Percentiles rank a stretch among this genome's conserved stretches.
These are phyloP conservation scores for Dendrolimus kikuchii DNA, from an alignment of 1,140 invertebrate species.

Conservation along the genomic window DNA sequence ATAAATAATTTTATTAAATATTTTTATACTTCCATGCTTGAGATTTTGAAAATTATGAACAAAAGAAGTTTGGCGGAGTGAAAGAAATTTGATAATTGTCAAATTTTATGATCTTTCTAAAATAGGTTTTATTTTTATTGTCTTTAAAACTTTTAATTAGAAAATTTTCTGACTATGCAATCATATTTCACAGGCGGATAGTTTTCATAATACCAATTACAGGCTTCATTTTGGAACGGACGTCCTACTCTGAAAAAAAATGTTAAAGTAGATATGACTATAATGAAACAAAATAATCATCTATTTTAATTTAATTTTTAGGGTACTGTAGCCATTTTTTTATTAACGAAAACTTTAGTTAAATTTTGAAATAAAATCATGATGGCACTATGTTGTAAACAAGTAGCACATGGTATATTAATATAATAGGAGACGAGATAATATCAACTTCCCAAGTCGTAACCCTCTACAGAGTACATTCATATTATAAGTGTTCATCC, in stretches of 20 bases:
- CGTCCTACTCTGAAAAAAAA: conserved; percentile 58
- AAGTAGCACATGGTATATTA: too few species aligned
- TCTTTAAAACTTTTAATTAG: conserved; percentile 23
- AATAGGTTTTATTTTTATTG: too few species aligned
- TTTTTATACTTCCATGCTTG: conserved; percentile 26
- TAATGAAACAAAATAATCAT: conserved; percentile 5
- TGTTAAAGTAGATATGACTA: conserved; percentile 4
- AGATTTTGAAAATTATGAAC: conserved; percentile 45
- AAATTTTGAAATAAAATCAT: too few species aligned
- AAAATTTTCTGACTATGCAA: conserved; percentile 45
- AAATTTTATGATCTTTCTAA: conserved; percentile 2
- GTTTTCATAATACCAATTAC: conserved; percentile 69
- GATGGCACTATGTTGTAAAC: too few species aligned
- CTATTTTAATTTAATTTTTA: too few species aligned
- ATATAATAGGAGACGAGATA: too few species aligned
- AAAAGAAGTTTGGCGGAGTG: conserved; percentile 28
- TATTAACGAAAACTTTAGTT: too few species aligned
- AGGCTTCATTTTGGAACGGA: conserved; percentile 67
- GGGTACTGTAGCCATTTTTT: too few species aligned
- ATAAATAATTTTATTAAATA: conserved; percentile 32
- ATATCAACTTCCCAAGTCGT: too few species aligned
- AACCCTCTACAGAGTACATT: too few species aligned
- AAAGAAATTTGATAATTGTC: conserved; percentile 3
- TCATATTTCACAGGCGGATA: conserved; percentile 60
- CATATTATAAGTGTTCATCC: too few species aligned